Percentiles rank a stretch among this genome's conserved stretches.
Evolutionary conservation across 2,113 vertebrate species (phyloP).

Genomic region (Colius striatus): DNA sequence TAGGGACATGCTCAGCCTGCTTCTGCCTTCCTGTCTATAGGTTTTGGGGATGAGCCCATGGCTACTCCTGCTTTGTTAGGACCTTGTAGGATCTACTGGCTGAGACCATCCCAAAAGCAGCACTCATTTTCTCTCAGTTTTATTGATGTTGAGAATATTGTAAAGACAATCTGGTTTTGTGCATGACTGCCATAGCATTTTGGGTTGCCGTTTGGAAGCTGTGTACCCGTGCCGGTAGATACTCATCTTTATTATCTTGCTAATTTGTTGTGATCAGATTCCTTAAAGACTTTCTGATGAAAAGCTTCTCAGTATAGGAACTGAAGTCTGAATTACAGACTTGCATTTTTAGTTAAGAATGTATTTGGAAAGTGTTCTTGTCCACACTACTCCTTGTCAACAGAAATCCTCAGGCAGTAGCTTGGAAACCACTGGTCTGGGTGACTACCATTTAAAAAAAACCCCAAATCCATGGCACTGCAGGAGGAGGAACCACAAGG

Average conservation of each 20-base stretch:
- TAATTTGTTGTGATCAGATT: neutral
- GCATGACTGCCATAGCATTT: neutral
- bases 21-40: neutral
- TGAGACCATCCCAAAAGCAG: neutral
- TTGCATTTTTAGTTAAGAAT: neutral
- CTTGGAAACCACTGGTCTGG: neutral
- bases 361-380: neutral
- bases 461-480: neutral
- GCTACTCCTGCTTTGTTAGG: neutral
- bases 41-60: neutral
- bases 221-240: neutral
- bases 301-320: neutral
- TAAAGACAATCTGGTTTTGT: neutral
- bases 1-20: neutral
- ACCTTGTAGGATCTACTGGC: neutral
- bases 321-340: neutral
- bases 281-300: neutral
- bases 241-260: neutral
- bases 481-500: constrained; percentile 50
- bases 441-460: neutral
- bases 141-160: neutral
- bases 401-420: neutral
- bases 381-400: neutral
- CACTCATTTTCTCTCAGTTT: neutral
- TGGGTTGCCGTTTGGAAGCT: neutral